Base-by-base conservation (phyloP, 2,888 invertebrate genomes). In the Brachypalpus laphriformis region DNA sequence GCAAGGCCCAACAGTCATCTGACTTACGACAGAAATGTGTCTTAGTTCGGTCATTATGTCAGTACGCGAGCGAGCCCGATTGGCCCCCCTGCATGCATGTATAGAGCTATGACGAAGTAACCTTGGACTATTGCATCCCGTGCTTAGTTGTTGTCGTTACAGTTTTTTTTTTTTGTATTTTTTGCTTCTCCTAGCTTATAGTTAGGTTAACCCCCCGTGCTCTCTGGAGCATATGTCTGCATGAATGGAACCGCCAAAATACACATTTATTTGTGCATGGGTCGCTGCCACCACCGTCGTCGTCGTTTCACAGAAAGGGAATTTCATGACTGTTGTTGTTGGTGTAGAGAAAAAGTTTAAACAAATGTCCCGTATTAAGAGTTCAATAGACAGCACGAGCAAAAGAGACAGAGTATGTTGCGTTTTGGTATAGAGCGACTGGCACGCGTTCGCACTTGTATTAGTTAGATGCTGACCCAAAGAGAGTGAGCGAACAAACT, bases 91-190 rank as follows among this genome's bases (percentile, higher is more conserved):
- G 34, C 51, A 57, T 22, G 56, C 54, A 25, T 31, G 8, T 31
- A 8, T 34, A 9, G 45, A 70, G 85, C 76, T 85, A 85, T 85
- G 85, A 85, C 85, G 71, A 71, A 76, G 61, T 81, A 85, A 85
- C 85, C 85, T 85, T 85, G 85, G 85, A 85, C 81, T 81, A 85
- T 85, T 85, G 85, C 85, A 85, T 85, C 75, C 75, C 70, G 66
- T 80, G 37, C 34, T 68, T 25, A 18, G 16, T 49, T 11, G 25
- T 20, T 45, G 31, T 49, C 63, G 71, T 77, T 59, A 66, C 70
- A 56, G 25, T 54, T 72, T 56, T 82, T 75, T 54, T 14, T 18
- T 16, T 54, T 18, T 28, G 9, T 4, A n/a, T n/a, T n/a, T n/a
- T n/a, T n/a, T n/a, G n/a, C 22, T 72, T 74, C 80, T 81, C 75